Conservation (phyloP, 2,888 invertebrate genomes). For the Sesamia inferens region DNA sequence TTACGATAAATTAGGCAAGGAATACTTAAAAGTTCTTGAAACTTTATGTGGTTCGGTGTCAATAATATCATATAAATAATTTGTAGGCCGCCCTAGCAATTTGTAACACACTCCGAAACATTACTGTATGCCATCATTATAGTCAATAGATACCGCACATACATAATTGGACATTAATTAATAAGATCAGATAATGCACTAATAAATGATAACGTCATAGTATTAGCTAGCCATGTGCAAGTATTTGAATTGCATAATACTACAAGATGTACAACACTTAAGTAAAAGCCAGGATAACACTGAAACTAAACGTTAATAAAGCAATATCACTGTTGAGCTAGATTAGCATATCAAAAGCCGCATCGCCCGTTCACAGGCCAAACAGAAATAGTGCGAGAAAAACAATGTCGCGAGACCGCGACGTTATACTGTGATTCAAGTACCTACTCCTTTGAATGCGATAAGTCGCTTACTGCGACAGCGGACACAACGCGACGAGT, state of each 20-base stretch:
- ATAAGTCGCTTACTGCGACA: neutral
- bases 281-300: neutral
- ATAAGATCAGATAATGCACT: neutral
- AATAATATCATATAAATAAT: neutral
- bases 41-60: neutral
- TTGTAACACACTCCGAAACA: neutral
- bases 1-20: neutral
- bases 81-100: neutral
- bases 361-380: slow-evolving; percentile 1
- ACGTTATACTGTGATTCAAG: neutral
- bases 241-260: neutral
- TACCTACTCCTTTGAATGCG: neutral
- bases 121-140: neutral
- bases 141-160: neutral
- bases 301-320: too few relatives aligned
- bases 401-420: neutral
- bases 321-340: too few relatives aligned
- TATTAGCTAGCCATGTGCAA: neutral
- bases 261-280: neutral
- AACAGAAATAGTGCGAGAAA: neutral
- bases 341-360: slow-evolving; percentile 1
- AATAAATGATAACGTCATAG: neutral
- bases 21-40: neutral
- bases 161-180: neutral
- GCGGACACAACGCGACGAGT: neutral